Evolutionary conservation across 2,888 invertebrate species (phyloP).

Genomic region (Theodoxus fluviatilis): DNA sequence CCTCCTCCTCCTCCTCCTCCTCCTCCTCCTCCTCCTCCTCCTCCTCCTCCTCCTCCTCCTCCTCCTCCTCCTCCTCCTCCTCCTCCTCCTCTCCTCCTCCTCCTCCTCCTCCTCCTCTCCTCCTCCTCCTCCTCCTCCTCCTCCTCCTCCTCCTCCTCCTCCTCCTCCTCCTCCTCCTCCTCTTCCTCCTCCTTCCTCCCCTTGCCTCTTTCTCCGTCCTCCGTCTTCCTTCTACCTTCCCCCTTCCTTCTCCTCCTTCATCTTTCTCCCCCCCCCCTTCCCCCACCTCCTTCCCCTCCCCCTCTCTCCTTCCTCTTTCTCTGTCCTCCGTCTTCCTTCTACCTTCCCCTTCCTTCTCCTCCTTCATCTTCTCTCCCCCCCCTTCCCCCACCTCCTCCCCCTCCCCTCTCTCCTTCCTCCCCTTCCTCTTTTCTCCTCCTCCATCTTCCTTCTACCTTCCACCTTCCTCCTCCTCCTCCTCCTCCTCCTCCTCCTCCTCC

Average conservation of each 20-base stretch:
- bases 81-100: not conserved
- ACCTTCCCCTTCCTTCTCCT: not conserved
- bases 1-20: not conserved
- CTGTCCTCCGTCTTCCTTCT: not conserved
- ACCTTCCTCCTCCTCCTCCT: too few species aligned
- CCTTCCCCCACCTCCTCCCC: too few species aligned
- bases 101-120: not conserved
- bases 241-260: not conserved
- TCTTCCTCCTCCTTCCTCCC: not conserved
- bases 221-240: not conserved
- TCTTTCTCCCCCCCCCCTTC: not conserved
- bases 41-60: not conserved
- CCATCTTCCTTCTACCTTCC: too few species aligned
- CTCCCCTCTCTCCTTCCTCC: too few species aligned
- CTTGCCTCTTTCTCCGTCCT: not conserved
- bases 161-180: not conserved
- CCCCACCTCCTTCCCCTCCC: not conserved
- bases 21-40: not conserved
- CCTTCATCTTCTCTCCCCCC: constrained; percentile 1
- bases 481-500: too few species aligned
- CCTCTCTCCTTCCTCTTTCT: not conserved
- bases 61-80: not conserved
- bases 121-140: not conserved
- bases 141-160: not conserved
- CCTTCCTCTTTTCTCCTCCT: too few species aligned